Base-by-base conservation (phyloP, 2,888 invertebrate species). In the Acholoe squamosa region DNA sequence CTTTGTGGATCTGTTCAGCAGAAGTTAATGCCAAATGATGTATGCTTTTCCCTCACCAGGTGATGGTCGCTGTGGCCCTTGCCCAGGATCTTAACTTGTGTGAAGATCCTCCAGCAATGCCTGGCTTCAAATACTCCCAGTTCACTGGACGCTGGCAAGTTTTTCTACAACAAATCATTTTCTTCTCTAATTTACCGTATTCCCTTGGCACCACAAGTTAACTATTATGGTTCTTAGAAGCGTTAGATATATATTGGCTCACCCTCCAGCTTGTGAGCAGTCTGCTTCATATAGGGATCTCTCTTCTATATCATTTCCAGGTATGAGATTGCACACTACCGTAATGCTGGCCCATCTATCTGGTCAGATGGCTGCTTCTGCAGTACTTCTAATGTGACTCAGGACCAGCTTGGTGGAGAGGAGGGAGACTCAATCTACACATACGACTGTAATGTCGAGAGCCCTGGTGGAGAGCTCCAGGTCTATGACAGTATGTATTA, bases 261-360 rank as follows among this genome's bases (percentile, higher is more conserved):
- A n/a, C n/a, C n/a, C n/a, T n/a, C n/a, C n/a, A n/a, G n/a, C n/a
- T n/a, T n/a, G n/a, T n/a, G n/a, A n/a, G n/a, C n/a, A n/a, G n/a
- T n/a, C n/a, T n/a, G n/a, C n/a, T n/a, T n/a, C n/a, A n/a, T n/a
- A n/a, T n/a, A n/a, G n/a, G n/a, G n/a, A n/a, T n/a, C n/a, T n/a
- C n/a, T n/a, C n/a, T n/a, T n/a, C n/a, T n/a, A n/a, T n/a, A n/a
- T n/a, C n/a, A 10, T 71, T 71, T n/a, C 7, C 31, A 71, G 84
- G 84, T 84, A n/a, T 43, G 84, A 84, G 84, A 84, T 84, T 25
- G 84, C 33, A 10, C 84, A 84, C 52, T 84, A 84, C 52, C 84
- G 84, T 84, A 84, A 84, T 25, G 16, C 34, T 33, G 84, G 84
- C 43, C 16, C 84, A 0, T 34, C 84, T 25, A 51, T 84, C 52